phyloP scores from a whole-genome alignment of 2,113 vertebrate species.

The Pelusios castaneus region DNA sequence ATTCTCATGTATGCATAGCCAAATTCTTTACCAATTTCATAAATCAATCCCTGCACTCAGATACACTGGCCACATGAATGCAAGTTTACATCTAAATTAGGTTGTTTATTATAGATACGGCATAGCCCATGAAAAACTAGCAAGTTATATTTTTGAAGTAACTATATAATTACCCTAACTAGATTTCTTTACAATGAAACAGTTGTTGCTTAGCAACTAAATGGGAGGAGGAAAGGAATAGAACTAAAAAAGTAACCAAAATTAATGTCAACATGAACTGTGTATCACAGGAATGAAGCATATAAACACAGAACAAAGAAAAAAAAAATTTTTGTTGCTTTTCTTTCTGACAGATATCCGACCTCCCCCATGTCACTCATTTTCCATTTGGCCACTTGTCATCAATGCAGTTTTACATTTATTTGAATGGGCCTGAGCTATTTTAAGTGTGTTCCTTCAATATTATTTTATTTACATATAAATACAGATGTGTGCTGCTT shows the following conservation, averaged over 20 bases:
- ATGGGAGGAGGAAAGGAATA: not conserved
- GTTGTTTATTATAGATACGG: not conserved
- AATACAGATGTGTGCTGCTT: not conserved
- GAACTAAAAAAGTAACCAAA: not conserved
- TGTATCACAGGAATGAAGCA: not conserved
- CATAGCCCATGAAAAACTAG: slow-evolving; percentile 19
- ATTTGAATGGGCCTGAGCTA: not conserved
- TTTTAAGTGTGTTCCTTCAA: not conserved
- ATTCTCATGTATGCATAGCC: not conserved
- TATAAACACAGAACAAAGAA: not conserved
- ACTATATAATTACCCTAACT: slow-evolving; percentile 22
- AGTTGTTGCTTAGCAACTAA: slow-evolving; percentile 36
- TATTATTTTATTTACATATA: rapidly evolving
- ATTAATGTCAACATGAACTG: not conserved
- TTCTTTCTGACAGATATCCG: not conserved
- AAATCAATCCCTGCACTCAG: not conserved
- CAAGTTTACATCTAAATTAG: not conserved
- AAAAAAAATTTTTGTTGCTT: not conserved
- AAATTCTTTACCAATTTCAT: not conserved
- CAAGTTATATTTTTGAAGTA: slow-evolving; percentile 39
- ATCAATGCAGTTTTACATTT: not conserved
- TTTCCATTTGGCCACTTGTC: not conserved
- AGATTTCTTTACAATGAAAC: slow-evolving; percentile 18
- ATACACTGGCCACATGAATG: not conserved
- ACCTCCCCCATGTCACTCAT: not conserved